Evolutionary conservation across 2,797 vertebrate genomes (phyloP).

Genomic region (Anabas testudineus): DNA sequence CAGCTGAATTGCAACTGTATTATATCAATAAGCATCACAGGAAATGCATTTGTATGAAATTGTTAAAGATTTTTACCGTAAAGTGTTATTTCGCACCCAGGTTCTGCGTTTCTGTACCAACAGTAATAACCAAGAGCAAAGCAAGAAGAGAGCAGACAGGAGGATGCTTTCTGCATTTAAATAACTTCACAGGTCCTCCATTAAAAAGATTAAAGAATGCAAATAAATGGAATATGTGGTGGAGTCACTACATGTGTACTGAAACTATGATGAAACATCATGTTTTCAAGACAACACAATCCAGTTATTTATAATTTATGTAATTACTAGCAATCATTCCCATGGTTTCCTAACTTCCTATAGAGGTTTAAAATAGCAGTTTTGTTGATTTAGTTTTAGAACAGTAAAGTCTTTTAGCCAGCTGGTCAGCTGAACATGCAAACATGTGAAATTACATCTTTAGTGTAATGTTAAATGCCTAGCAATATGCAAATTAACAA

Average conservation of each 20-base stretch:
- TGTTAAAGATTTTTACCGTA: constrained; percentile 30
- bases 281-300: neutral
- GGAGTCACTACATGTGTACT: neutral
- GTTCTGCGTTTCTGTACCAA: neutral
- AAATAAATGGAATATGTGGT: neutral
- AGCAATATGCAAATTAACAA: constrained; percentile 8
- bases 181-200: constrained; percentile 1
- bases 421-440: neutral
- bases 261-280: too few relatives aligned
- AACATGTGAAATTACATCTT: neutral
- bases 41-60: constrained; percentile 23
- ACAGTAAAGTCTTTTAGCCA: neutral
- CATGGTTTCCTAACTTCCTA: neutral
- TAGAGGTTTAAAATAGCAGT: too few relatives aligned
- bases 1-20: neutral
- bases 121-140: constrained; percentile 4
- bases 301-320: neutral
- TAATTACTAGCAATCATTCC: neutral
- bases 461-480: neutral
- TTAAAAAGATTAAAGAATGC: neutral
- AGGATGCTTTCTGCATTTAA: neutral
- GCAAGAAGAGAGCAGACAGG: neutral
- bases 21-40: constrained; percentile 3
- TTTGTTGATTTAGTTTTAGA: too few relatives aligned
- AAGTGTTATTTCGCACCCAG: constrained; percentile 4